Percentiles rank a stretch among this genome's conserved stretches.
phyloP scores from a whole-genome alignment of 2,888 invertebrate species.

The Synergus laeviventris region DNA sequence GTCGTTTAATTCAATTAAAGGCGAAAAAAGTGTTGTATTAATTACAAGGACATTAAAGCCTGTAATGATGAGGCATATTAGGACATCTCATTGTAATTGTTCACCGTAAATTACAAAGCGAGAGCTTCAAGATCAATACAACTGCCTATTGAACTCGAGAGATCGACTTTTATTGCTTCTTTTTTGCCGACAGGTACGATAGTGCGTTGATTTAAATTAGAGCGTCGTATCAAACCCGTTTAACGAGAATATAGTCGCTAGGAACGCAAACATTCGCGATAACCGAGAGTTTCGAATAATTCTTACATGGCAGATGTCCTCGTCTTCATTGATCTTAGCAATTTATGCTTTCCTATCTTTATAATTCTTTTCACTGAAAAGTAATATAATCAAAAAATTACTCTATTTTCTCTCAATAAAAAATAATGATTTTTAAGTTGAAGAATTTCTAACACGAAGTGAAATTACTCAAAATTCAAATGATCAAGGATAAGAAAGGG shows the following conservation, averaged over 20 bases:
- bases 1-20: constrained; percentile 28
- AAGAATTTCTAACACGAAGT: too few species aligned
- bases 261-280: constrained; percentile 2
- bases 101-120: constrained; percentile 23
- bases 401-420: neutral
- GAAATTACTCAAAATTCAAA: too few species aligned
- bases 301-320: neutral
- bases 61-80: constrained; percentile 30
- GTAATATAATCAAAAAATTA: neutral
- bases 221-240: constrained; percentile 36
- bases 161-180: constrained; percentile 32
- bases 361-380: neutral
- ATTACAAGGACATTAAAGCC: constrained; percentile 19
- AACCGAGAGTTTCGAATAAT: constrained; percentile 14
- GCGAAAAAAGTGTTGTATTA: constrained; percentile 28
- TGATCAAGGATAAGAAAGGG: too few species aligned
- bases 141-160: constrained; percentile 38
- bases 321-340: neutral
- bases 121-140: constrained; percentile 27
- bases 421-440: neutral
- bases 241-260: constrained; percentile 25
- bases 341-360: neutral
- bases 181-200: constrained; percentile 27
- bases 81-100: constrained; percentile 33
- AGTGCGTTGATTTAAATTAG: constrained; percentile 37